phyloP scores from a whole-genome alignment of 2,888 invertebrate species.

The Apotomis turbidana region DNA sequence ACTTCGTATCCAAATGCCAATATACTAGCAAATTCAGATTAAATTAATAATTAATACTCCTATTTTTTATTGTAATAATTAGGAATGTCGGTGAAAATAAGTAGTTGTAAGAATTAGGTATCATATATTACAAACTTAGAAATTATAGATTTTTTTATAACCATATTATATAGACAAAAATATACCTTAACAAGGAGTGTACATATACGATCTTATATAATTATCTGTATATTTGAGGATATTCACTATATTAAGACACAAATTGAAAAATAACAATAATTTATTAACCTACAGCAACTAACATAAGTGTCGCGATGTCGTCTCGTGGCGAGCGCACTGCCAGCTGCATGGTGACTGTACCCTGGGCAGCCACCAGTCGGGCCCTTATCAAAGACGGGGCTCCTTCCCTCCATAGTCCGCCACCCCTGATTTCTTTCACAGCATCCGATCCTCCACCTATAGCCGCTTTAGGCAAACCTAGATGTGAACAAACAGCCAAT shows the following conservation, averaged over 20 bases:
- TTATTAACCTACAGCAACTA: constrained; percentile 93
- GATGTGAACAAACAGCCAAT: constrained; percentile 63
- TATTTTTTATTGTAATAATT: no score
- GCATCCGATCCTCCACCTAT: constrained; percentile 57
- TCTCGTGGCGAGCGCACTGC: constrained; percentile 92
- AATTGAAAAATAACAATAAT: neutral
- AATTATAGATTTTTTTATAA: no score
- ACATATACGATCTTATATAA: no score
- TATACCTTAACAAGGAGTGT: no score
- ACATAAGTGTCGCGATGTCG: constrained; percentile 92
- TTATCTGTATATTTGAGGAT: neutral
- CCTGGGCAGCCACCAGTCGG: constrained; percentile 88
- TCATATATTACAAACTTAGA: no score
- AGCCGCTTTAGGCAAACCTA: constrained; percentile 62
- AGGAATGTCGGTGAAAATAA: no score
- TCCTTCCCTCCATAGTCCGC: constrained; percentile 94
- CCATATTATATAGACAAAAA: no score
- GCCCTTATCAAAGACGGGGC: constrained; percentile 93
- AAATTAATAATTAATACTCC: no score
- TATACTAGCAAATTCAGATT: no score
- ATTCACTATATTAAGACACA: neutral
- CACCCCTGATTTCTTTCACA: constrained; percentile 66
- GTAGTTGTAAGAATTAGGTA: no score
- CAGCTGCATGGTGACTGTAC: constrained; percentile 96
- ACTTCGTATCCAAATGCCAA: no score